Evolutionary conservation across 2,797 vertebrate genomes (phyloP).

Genomic region (Scyliorhinus canicula): DNA sequence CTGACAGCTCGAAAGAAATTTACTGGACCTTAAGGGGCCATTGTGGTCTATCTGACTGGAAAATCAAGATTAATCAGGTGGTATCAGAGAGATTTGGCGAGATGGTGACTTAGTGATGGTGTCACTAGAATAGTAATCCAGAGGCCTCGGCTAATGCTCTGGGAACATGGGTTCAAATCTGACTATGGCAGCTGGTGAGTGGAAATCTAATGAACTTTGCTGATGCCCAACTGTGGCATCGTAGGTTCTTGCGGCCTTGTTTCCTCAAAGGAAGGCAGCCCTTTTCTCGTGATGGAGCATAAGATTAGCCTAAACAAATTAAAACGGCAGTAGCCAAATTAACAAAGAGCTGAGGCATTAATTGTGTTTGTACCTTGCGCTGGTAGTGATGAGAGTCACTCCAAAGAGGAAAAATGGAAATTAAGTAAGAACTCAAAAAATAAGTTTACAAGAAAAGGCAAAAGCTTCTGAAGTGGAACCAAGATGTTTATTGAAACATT

Average conservation of each 20-base stretch:
- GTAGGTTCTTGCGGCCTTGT: background rate
- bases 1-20: no score
- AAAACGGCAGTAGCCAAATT: background rate
- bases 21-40: no score
- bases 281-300: background rate
- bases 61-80: no score
- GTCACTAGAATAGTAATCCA: no score
- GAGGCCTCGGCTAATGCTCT: no score
- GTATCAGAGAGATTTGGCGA: no score
- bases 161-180: no score
- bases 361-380: background rate
- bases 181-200: no score
- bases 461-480: background rate
- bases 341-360: background rate
- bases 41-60: no score
- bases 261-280: background rate
- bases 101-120: no score
- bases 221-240: background rate
- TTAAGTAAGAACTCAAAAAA: background rate
- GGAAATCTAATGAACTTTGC: background rate
- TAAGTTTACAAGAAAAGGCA: background rate
- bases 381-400: background rate
- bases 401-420: background rate
- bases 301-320: background rate
- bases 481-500: slow-evolving; percentile 32